Evolutionary conservation across 2,113 vertebrate genomes (phyloP).

Genomic region (Lepus timidus): DNA sequence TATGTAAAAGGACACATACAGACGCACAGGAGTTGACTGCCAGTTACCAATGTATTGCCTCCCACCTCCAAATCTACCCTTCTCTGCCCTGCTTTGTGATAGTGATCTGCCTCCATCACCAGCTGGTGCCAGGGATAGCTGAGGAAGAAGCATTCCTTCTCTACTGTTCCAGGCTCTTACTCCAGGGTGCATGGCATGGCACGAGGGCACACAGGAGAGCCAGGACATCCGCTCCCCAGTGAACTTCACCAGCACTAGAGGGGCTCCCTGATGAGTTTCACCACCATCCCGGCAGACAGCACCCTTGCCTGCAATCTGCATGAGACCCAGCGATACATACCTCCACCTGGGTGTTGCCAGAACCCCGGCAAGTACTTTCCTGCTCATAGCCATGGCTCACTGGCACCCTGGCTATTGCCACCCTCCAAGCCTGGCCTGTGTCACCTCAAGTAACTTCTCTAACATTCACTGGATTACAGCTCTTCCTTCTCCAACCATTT

Average conservation of each 20-base stretch:
- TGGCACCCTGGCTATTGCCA: background rate
- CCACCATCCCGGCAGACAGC: background rate
- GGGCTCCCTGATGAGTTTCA: background rate
- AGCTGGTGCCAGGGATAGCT: background rate
- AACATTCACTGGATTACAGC: accelerated
- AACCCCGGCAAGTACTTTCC: background rate
- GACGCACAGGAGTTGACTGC: background rate
- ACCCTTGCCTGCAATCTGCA: background rate
- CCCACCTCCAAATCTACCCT: background rate
- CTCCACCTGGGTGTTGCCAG: background rate
- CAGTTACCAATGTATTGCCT: background rate
- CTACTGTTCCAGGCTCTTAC: background rate
- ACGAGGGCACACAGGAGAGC: too few relatives aligned
- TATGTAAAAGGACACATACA: background rate
- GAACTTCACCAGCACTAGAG: background rate
- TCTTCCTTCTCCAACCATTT: background rate
- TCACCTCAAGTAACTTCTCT: background rate
- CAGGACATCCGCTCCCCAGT: background rate
- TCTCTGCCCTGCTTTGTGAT: background rate
- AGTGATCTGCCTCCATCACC: background rate
- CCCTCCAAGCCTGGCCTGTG: background rate
- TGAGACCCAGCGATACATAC: background rate
- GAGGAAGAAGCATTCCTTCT: background rate
- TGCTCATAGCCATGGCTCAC: background rate
- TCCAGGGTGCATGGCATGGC: background rate